Evolutionary conservation across 2,888 invertebrate species (phyloP).

Genomic region (Chaitophorus viminalis): DNA sequence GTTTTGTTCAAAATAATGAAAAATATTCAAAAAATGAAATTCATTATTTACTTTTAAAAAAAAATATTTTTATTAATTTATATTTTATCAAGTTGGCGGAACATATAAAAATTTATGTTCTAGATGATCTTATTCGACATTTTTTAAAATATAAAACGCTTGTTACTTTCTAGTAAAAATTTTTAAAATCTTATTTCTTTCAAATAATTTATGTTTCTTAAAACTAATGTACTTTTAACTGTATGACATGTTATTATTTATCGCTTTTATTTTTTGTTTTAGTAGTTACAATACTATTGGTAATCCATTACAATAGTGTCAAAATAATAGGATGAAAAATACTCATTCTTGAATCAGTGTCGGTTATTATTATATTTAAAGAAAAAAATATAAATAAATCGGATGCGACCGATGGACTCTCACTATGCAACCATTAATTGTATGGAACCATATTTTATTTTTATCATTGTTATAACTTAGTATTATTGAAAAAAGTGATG

Average conservation of each 20-base stretch:
- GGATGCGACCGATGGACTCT: neutral
- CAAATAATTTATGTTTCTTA: neutral
- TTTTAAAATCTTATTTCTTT: neutral
- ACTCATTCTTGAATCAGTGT: conserved; percentile 6
- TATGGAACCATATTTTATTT: neutral
- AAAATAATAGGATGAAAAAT: neutral
- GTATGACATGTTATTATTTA: neutral
- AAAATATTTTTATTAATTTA: no score
- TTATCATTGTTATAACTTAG: neutral
- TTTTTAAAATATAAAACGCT: no score
- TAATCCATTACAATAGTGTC: conserved; percentile 1
- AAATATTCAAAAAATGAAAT: no score
- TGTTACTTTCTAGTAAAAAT: no score
- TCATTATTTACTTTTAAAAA: no score
- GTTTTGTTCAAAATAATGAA: no score
- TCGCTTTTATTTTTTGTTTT: conserved; percentile 1
- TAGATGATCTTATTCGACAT: no score
- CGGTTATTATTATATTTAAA: neutral
- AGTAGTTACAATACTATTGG: neutral
- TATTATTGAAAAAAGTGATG: neutral
- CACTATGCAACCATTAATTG: neutral
- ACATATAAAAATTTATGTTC: no score
- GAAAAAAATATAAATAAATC: conserved; percentile 16
- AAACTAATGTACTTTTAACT: conserved; percentile 8
- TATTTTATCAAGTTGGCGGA: no score